Evolutionary conservation across 2,888 invertebrate genomes (phyloP), one percentile per base, ranked within the genome.

Genomic region (Perizoma affinitatum): DNA sequence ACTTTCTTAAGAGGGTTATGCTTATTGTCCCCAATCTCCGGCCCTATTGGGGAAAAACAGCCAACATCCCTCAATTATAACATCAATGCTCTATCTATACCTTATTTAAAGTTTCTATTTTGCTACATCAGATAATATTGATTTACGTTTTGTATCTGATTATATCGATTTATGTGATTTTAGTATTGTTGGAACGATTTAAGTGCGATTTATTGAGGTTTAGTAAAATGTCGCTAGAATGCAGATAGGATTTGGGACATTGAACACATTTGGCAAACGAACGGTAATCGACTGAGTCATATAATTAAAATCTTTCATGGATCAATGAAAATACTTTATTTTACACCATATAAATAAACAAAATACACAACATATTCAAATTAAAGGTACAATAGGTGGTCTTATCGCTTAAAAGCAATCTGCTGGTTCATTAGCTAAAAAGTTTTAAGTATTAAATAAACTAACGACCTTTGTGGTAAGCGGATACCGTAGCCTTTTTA

Each of bases 61-160:
- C 22, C 22, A 3, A 5, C 11, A 48, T 48, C 36, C 33, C 9
- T 34, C 8, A 10, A 6, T n/a, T 48, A 22, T 8, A 11, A 40
- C 9, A 38, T 38, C 49, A 8, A 5, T 10, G 47, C 22, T n/a
- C 47, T 35, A 35, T 38, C 38, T n/a, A 50, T 34, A 40, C n/a
- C 4, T 35, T 46, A 35, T 35, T 35, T 36, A 11, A 10, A n/a
- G 33, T 10, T 22, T 8, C 40, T 47, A 54, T 58, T 49, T 58
- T 44, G 48, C 41, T 22, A 41, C 35, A 58, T 58, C 53, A 43
- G 48, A 58, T 53, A 57, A 51, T 47, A 54, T 54, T 47, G 40
- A 59, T 54, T 48, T 47, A 50, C 54, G 36, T n/a, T 22, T 41
- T 35, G 22, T 35, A 42, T 38, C 33, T 4, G 43, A 43, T 34